These are phyloP conservation scores for Bombus consobrinus DNA, from an alignment of 1,140 invertebrate species.

Conservation along the genomic window DNA sequence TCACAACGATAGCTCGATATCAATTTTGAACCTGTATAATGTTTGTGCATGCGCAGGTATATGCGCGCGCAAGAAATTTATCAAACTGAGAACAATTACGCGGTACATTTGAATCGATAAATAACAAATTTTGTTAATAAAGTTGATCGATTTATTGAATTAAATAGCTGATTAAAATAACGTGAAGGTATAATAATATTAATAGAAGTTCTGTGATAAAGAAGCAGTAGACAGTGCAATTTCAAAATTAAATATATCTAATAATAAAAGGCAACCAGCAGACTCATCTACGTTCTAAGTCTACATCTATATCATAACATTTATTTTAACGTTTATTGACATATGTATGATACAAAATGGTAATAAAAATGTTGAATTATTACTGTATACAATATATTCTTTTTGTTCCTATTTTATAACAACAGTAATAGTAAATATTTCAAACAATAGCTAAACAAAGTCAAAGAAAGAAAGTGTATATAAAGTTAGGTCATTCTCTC, in stretches of 20 bases:
- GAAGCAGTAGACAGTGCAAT: too few species aligned
- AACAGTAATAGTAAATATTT: background rate
- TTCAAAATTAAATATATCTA: too few species aligned
- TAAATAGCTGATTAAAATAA: background rate
- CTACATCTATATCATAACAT: background rate
- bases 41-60: constrained; percentile 5
- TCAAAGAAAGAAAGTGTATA: background rate
- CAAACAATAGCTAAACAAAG: background rate
- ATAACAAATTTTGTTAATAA: background rate
- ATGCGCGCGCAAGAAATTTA: background rate
- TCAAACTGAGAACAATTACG: too few species aligned
- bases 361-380: background rate
- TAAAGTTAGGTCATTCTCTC: constrained; percentile 84
- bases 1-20: constrained; percentile 37
- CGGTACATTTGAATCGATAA: background rate
- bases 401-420: background rate
- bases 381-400: background rate
- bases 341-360: background rate
- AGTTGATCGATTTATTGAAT: background rate
- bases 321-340: background rate
- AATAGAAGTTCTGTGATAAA: background rate
- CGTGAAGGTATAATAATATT: background rate
- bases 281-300: too few species aligned
- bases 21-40: constrained; percentile 43
- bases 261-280: too few species aligned